phyloP scores from a whole-genome alignment of 2,888 invertebrate species.

The Nebria brevicollis region DNA sequence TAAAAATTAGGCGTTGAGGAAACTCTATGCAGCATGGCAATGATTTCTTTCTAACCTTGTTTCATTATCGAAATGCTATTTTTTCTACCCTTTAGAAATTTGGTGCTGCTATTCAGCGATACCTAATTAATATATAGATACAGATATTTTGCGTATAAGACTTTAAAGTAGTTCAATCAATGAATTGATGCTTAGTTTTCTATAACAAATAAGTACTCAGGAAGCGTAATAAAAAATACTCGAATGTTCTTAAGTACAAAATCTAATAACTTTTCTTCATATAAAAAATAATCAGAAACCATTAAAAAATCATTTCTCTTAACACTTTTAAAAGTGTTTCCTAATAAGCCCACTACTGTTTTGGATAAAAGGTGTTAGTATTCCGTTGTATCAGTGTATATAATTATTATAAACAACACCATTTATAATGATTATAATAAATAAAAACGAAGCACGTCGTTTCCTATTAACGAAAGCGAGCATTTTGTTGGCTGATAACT shows the following conservation, averaged over 20 bases:
- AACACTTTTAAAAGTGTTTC: not conserved
- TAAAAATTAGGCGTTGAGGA: too few relatives aligned
- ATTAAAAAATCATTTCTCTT: not conserved
- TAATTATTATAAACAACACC: not conserved
- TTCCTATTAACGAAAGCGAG: slow-evolving; percentile 1
- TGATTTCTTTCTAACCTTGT: too few relatives aligned
- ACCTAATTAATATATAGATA: too few relatives aligned
- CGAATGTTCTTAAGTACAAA: not conserved
- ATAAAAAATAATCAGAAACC: not conserved
- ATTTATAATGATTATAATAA: not conserved
- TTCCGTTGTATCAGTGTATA: not conserved
- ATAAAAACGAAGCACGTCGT: not conserved
- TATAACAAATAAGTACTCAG: not conserved
- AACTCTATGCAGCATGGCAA: too few relatives aligned
- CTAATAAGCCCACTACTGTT: slow-evolving; percentile 1
- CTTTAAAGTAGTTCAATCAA: too few relatives aligned
- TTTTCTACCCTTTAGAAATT: too few relatives aligned
- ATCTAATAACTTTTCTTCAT: not conserved
- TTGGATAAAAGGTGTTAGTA: not conserved
- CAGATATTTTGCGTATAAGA: too few relatives aligned
- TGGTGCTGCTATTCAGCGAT: too few relatives aligned
- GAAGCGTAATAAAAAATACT: not conserved
- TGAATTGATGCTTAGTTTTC: not conserved
- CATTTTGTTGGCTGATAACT: not conserved
- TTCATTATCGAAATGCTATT: too few relatives aligned